These are phyloP conservation scores for Athetis lepigone DNA, from an alignment of 2,888 invertebrate genomes.

Conservation along the genomic window DNA sequence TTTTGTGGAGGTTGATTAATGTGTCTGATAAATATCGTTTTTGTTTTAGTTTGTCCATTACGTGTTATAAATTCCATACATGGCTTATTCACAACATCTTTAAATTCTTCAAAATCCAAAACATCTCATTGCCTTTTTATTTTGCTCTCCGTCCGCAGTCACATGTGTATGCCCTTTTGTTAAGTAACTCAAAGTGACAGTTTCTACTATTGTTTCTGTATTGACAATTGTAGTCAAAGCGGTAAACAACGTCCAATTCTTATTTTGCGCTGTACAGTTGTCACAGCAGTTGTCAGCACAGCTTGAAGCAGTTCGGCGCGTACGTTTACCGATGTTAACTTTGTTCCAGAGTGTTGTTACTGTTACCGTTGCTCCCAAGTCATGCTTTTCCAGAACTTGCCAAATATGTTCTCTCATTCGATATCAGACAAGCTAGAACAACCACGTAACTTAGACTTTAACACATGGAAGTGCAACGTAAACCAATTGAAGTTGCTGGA, in stretches of 20 bases:
- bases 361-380: slow-evolving; percentile 38
- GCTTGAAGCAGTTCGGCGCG: too few relatives aligned
- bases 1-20: slow-evolving; percentile 36
- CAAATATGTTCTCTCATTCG: slow-evolving; percentile 29
- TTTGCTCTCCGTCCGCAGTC: slow-evolving; percentile 1
- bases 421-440: slow-evolving; percentile 29
- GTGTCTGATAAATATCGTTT: slow-evolving; percentile 39
- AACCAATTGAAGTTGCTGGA: slow-evolving; percentile 46
- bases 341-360: too few relatives aligned
- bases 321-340: too few relatives aligned
- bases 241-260: neutral
- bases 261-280: neutral
- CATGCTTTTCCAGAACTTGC: slow-evolving; percentile 33
- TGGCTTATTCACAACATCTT: neutral
- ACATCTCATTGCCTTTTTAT: slow-evolving; percentile 1
- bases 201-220: neutral
- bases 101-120: neutral
- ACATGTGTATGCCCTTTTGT: slow-evolving; percentile 1
- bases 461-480: slow-evolving; percentile 27
- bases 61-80: too few relatives aligned
- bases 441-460: slow-evolving; percentile 36
- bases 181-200: slow-evolving; percentile 1
- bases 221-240: neutral
- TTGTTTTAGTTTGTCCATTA: too few relatives aligned
- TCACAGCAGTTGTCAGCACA: too few relatives aligned